A percentile compares a stretch with the other conserved stretches of the same genome.
phyloP scores from a whole-genome alignment of 2,113 vertebrate genomes.

The Tragelaphus scriptus region DNA sequence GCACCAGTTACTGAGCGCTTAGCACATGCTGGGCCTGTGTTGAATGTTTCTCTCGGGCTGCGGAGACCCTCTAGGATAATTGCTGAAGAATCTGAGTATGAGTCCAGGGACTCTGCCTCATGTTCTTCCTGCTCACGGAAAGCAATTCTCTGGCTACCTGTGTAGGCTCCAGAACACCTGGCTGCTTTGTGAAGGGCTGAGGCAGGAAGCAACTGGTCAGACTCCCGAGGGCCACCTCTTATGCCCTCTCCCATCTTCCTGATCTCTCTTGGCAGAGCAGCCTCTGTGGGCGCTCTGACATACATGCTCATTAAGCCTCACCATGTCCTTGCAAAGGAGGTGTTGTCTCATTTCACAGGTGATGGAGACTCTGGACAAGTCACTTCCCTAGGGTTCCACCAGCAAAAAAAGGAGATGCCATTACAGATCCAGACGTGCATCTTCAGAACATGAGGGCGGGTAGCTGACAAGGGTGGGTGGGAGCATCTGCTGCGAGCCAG shows the following conservation, averaged over 20 bases:
- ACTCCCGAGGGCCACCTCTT: neutral
- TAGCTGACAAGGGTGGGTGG: neutral
- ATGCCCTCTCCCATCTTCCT: neutral
- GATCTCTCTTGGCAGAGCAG: neutral
- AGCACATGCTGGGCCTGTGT: neutral
- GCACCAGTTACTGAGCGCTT: neutral
- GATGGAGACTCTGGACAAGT: neutral
- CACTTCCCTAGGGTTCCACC: neutral
- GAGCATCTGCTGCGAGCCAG: neutral
- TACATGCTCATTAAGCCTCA: neutral
- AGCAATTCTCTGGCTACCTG: neutral
- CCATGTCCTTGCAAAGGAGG: neutral
- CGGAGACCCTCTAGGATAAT: neutral
- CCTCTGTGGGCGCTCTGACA: neutral
- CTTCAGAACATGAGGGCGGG: neutral
- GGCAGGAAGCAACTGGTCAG: neutral
- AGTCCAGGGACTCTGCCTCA: neutral
- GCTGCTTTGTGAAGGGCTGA: neutral
- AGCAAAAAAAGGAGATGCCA: neutral
- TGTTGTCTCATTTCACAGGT: neutral
- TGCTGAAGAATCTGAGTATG: neutral
- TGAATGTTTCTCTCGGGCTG: neutral
- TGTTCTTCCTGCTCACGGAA: neutral
- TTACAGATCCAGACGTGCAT: neutral
- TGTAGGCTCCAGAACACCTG: neutral